These are phyloP conservation scores for Teleopsis dalmanni DNA, from an alignment of 1,140 invertebrate species.

Conservation along the genomic window DNA sequence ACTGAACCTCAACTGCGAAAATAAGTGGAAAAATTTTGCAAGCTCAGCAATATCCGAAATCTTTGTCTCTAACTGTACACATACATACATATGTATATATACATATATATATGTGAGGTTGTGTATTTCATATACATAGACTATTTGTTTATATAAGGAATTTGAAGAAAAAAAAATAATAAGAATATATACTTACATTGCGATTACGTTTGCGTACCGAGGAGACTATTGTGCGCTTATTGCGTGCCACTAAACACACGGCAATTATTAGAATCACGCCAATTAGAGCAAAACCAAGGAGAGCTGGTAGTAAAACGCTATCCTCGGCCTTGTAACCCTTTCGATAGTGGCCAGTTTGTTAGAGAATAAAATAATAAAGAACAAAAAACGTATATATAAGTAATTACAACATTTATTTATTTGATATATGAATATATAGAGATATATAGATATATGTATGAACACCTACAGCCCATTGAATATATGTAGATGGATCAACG, in stretches of 20 bases:
- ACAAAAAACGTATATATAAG: background rate
- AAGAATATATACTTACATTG: constrained; percentile 37
- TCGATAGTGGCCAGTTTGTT: background rate
- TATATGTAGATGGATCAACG: constrained; percentile 54
- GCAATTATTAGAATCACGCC: constrained; percentile 41
- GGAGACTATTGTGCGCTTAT: constrained; percentile 41
- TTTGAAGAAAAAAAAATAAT: background rate
- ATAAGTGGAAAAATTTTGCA: no score
- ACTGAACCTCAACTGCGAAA: no score
- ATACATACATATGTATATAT: no score
- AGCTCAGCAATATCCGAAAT: background rate
- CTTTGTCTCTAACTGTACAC: no score
- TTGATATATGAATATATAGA: background rate
- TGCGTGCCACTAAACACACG: constrained; percentile 41
- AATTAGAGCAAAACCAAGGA: constrained; percentile 39
- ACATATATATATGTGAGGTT: no score
- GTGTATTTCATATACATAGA: no score
- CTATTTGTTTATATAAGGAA: background rate
- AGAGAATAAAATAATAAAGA: background rate
- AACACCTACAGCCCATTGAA: constrained; percentile 55
- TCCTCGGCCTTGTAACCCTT: constrained; percentile 42
- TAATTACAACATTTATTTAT: background rate
- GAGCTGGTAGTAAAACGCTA: constrained; percentile 38
- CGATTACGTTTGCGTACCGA: constrained; percentile 42
- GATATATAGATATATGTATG: background rate